These are phyloP conservation scores for Alexandromys fortis DNA, from an alignment of 2,113 vertebrate genomes.

Conservation along the genomic window DNA sequence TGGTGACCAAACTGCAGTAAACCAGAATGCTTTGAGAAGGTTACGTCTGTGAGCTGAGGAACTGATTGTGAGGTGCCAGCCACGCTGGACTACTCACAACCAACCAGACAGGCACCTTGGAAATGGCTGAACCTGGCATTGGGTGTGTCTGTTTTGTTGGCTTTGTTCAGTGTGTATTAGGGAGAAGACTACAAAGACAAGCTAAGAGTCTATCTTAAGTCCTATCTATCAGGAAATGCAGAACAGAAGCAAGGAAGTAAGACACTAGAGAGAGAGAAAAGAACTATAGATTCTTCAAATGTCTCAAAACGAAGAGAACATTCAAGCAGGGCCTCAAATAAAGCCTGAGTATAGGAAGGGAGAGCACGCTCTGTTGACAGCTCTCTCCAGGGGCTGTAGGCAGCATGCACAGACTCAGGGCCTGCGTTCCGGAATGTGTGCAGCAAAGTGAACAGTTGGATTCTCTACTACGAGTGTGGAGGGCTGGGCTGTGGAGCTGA, in stretches of 20 bases:
- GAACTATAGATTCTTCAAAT: background rate
- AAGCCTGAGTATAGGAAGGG: background rate
- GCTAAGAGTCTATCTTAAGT: background rate
- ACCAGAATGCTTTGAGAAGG: background rate
- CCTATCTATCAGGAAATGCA: slow-evolving; percentile 37
- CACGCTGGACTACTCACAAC: background rate
- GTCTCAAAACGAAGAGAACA: background rate
- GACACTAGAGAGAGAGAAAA: background rate
- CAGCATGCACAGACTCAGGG: background rate
- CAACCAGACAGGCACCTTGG: background rate
- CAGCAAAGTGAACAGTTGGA: background rate
- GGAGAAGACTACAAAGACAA: slow-evolving; percentile 27
- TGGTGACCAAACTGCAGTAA: background rate
- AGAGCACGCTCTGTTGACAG: background rate
- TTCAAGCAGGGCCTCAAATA: background rate
- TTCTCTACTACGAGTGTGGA: background rate
- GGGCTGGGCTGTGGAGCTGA: slow-evolving; percentile 3
- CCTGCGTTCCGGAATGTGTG: background rate
- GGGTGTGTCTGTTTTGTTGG: slow-evolving; percentile 44
- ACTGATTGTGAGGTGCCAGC: background rate
- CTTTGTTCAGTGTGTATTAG: background rate
- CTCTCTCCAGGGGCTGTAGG: background rate
- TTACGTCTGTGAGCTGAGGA: background rate
- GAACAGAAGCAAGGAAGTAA: slow-evolving; percentile 27
- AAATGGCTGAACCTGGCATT: background rate